phyloP scores from a whole-genome alignment of 2,797 vertebrate genomes.

The Bradypus variegatus region DNA sequence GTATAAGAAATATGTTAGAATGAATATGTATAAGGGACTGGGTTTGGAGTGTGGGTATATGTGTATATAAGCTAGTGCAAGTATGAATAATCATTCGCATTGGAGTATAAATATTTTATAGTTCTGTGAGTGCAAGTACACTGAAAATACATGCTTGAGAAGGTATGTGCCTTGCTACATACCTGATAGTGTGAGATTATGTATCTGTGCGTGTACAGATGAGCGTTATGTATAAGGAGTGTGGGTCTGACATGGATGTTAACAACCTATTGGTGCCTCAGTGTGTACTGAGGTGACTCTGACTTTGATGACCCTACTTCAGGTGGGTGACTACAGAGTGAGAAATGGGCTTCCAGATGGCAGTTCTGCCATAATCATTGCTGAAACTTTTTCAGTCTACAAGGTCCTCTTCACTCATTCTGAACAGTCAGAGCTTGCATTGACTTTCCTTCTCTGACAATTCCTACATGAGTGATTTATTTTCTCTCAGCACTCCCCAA shows the following conservation, averaged over 20 bases:
- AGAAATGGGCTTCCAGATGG: not conserved
- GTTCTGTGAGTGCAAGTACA: not conserved
- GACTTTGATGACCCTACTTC: not conserved
- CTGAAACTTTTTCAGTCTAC: too few species aligned
- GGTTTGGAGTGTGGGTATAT: not conserved
- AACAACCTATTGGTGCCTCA: not conserved
- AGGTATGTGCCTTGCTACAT: not conserved
- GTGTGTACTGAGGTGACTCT: not conserved
- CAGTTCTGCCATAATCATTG: not conserved
- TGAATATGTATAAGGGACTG: not conserved
- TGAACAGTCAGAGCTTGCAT: too few species aligned
- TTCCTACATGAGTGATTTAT: too few species aligned
- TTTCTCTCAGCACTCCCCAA: too few species aligned
- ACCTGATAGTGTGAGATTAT: not conserved
- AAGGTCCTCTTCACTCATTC: too few species aligned
- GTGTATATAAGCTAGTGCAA: not conserved
- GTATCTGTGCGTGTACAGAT: not conserved
- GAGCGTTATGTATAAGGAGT: not conserved
- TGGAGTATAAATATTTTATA: not conserved
- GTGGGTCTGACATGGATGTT: not conserved
- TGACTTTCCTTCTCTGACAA: too few species aligned
- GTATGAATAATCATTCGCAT: not conserved
- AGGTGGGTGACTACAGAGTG: not conserved
- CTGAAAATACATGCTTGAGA: not conserved
- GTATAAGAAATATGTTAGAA: not conserved